phyloP scores from a whole-genome alignment of 2,797 vertebrate species.

The Anguilla megastoma region DNA sequence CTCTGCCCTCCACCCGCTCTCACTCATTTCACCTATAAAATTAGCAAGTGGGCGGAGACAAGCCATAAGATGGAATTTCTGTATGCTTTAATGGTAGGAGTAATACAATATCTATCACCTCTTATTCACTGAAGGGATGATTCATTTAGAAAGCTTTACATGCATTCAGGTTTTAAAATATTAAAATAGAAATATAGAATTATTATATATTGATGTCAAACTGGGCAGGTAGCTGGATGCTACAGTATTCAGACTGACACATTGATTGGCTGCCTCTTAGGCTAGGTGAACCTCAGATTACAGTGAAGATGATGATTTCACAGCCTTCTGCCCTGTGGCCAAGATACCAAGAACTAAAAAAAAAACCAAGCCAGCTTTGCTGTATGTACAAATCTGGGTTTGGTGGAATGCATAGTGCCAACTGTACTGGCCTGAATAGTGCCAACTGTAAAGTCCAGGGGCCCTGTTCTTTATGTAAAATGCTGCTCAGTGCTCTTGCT shows the following conservation, averaged over 20 bases:
- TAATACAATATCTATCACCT: too few species aligned
- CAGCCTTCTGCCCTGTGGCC: neutral
- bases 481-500: neutral
- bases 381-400: constrained; percentile 40
- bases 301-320: neutral
- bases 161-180: too few species aligned
- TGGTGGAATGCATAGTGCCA: constrained; percentile 39
- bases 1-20: too few species aligned
- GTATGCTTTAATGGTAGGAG: too few species aligned
- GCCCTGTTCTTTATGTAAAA: neutral
- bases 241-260: neutral
- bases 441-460: constrained; percentile 38
- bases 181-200: too few species aligned
- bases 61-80: too few species aligned
- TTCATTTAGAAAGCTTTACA: too few species aligned
- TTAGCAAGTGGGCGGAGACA: too few species aligned
- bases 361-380: constrained; percentile 33
- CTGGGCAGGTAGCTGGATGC: neutral
- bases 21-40: too few species aligned
- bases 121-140: too few species aligned
- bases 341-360: neutral
- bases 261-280: neutral
- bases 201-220: neutral
- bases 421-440: constrained; percentile 41
- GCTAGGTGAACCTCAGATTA: neutral